These are phyloP conservation scores for Lycia hirtaria DNA, from an alignment of 2,888 invertebrate genomes.

Conservation along the genomic window DNA sequence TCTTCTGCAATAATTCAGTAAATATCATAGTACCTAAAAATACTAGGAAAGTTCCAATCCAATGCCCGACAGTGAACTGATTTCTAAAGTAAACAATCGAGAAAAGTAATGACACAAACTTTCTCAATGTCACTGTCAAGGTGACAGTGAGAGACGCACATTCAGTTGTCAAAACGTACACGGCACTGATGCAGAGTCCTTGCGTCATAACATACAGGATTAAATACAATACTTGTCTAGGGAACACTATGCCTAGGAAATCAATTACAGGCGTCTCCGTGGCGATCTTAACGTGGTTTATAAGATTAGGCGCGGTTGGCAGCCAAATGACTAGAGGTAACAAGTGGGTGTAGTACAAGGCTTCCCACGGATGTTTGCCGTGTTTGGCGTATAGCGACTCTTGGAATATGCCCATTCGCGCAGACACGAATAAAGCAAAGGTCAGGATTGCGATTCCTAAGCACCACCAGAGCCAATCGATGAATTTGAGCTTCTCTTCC, in stretches of 20 bases:
- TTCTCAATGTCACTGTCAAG: slow-evolving; percentile 96
- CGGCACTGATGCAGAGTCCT: slow-evolving; percentile 96
- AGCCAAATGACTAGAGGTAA: slow-evolving; percentile 96
- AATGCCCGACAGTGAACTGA: slow-evolving; percentile 95
- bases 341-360: slow-evolving; percentile 95
- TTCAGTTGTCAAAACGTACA: slow-evolving; percentile 97
- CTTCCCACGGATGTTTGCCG: slow-evolving; percentile 97
- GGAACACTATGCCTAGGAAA: slow-evolving; percentile 86
- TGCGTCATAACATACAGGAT: slow-evolving; percentile 94
- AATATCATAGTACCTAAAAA: slow-evolving; percentile 97
- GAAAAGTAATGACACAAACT: slow-evolving; percentile 97
- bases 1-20: slow-evolving; percentile 89
- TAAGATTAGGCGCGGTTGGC: slow-evolving; percentile 91
- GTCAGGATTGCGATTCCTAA: slow-evolving; percentile 93
- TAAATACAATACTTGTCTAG: slow-evolving; percentile 91
- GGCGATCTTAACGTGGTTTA: slow-evolving; percentile 90
- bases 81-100: slow-evolving; percentile 98
- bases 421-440: slow-evolving; percentile 95
- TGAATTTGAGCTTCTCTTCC: slow-evolving; percentile 72
- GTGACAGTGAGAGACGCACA: slow-evolving; percentile 98
- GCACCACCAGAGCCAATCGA: slow-evolving; percentile 87
- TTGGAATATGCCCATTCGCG: slow-evolving; percentile 98
- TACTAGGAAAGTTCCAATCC: slow-evolving; percentile 95
- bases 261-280: slow-evolving; percentile 88
- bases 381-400: slow-evolving; percentile 92